Percentiles rank a stretch among this genome's conserved stretches.
phyloP scores from a whole-genome alignment of 2,113 vertebrate species.

The Stigmatopora nigra region DNA sequence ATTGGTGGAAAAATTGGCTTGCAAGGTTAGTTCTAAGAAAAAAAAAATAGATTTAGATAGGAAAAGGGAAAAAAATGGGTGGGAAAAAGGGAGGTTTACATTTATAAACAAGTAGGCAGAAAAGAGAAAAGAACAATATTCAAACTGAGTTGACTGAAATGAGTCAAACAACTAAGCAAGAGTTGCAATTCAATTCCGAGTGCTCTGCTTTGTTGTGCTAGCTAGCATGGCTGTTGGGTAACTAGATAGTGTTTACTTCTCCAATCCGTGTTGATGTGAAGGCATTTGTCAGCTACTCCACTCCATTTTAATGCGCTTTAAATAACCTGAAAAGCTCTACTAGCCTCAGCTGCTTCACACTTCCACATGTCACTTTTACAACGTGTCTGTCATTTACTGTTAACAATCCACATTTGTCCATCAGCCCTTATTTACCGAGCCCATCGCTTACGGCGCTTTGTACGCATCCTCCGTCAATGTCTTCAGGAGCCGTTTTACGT shows the following conservation, averaged over 20 bases:
- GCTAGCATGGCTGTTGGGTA: slow-evolving; percentile 8
- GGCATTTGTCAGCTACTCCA: background rate
- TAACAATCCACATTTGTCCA: background rate
- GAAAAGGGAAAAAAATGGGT: no score
- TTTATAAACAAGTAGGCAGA: no score
- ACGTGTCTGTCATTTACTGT: slow-evolving; percentile 10
- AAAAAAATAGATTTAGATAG: no score
- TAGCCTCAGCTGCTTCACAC: slow-evolving; percentile 24
- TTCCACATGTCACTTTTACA: slow-evolving; percentile 18
- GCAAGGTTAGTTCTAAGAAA: slow-evolving; percentile 75
- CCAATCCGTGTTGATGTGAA: slow-evolving; percentile 2
- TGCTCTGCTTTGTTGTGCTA: slow-evolving; percentile 17
- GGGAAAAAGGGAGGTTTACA: no score
- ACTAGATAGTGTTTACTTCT: slow-evolving; percentile 2
- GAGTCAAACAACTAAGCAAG: no score
- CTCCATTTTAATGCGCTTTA: slow-evolving; percentile 17
- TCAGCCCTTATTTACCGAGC: background rate
- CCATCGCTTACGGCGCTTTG: background rate
- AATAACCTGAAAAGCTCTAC: slow-evolving; percentile 1
- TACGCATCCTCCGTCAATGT: background rate
- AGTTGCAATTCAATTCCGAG: background rate
- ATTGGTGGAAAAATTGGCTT: slow-evolving; percentile 83
- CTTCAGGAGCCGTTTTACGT: slow-evolving; percentile 88
- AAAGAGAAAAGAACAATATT: no score
- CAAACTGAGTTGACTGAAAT: no score